Conservation (phyloP, 2,888 invertebrate species). For the Eurytoma californica region DNA sequence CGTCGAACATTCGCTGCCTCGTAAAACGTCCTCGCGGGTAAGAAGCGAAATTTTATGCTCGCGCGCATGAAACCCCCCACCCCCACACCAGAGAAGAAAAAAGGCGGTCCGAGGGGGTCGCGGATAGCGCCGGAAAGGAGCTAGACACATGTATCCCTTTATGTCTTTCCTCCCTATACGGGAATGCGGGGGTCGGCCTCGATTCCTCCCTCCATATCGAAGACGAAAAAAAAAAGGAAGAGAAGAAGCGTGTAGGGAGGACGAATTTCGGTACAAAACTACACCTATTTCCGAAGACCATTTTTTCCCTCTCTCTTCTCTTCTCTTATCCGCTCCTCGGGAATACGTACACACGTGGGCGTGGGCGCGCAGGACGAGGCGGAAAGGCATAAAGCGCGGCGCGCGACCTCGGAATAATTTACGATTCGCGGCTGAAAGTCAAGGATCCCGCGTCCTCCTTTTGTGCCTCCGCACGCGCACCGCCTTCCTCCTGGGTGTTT, state of each 20-base stretch:
- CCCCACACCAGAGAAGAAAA: conserved; percentile 12
- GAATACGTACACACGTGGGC: neutral
- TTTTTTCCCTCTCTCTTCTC: conserved; percentile 7
- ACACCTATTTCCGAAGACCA: conserved; percentile 28
- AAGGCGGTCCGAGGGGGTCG: neutral
- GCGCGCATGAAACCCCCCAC: neutral
- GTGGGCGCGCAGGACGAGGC: conserved; percentile 35
- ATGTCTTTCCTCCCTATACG: conserved; percentile 27
- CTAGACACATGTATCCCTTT: conserved; percentile 50
- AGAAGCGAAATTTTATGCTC: conserved; percentile 42
- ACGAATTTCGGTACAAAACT: conserved; percentile 11
- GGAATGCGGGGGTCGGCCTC: neutral
- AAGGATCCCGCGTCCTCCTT: conserved; percentile 55
- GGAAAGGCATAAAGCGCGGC: conserved; percentile 58
- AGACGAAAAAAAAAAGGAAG: neutral
- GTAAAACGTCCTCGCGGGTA: neutral
- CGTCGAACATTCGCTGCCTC: neutral
- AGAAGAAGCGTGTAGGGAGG: neutral
- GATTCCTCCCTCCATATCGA: neutral
- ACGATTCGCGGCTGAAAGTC: conserved; percentile 62
- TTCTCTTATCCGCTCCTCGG: neutral
- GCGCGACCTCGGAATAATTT: conserved; percentile 60
- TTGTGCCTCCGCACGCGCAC: conserved; percentile 11
- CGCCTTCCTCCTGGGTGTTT: neutral
- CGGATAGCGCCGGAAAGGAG: conserved; percentile 16